Evolutionary conservation across 2,888 invertebrate species (phyloP).

Genomic region (Hanleya hanleyi): DNA sequence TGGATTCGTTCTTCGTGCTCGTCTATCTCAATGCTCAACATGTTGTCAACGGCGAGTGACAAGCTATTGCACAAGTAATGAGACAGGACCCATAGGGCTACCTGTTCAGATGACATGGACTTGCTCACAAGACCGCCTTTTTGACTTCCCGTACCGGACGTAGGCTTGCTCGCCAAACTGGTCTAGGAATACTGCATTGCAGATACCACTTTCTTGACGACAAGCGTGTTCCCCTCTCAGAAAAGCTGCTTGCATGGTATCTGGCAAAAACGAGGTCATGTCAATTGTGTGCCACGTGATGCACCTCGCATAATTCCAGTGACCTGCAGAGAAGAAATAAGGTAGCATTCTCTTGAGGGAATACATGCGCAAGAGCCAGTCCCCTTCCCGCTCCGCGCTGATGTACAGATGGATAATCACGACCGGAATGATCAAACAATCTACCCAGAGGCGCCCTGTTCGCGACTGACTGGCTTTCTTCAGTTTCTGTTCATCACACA

Average conservation of each 20-base stretch:
- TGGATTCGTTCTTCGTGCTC: background rate
- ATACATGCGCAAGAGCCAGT: constrained; percentile 19
- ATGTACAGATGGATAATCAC: constrained; percentile 10
- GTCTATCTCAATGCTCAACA: constrained; percentile 4
- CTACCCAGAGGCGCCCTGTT: constrained; percentile 13
- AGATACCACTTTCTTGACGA: constrained; percentile 15
- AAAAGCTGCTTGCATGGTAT: background rate
- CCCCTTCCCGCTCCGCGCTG: constrained; percentile 17
- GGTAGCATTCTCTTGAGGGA: constrained; percentile 20
- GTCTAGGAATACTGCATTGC: constrained; percentile 17
- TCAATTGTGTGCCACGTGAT: no score
- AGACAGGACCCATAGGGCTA: constrained; percentile 13
- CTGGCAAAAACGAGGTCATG: no score
- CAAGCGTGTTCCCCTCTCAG: constrained; percentile 17
- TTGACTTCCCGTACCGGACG: constrained; percentile 12
- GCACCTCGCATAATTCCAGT: no score
- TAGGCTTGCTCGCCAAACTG: constrained; percentile 21
- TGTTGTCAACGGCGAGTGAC: background rate
- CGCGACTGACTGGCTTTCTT: constrained; percentile 8
- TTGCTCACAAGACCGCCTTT: constrained; percentile 15
- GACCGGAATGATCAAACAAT: constrained; percentile 11
- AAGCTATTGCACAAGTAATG: constrained; percentile 14
- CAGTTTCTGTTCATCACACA: background rate
- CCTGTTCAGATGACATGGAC: constrained; percentile 13
- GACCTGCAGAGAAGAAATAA: constrained; percentile 8